These are phyloP conservation scores for Oryzias sinensis DNA, from an alignment of 2,797 vertebrate genomes.

Conservation along the genomic window DNA sequence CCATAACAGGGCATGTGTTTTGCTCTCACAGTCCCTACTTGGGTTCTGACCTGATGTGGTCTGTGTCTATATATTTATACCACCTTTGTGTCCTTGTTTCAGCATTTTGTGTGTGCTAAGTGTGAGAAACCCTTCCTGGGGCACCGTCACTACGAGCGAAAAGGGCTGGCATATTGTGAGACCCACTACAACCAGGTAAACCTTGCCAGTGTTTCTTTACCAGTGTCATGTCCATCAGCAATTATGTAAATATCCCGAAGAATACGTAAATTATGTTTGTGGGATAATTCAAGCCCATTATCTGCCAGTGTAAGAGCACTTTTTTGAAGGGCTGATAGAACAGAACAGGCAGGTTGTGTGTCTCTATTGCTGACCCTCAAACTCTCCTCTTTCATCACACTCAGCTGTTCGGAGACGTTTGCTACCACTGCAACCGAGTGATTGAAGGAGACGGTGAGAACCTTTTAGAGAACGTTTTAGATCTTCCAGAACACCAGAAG, in stretches of 20 bases:
- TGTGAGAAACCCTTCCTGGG: slow-evolving; percentile 98
- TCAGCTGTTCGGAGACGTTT: slow-evolving; percentile 96
- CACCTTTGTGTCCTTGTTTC: slow-evolving; percentile 61
- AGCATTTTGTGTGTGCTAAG: slow-evolving; percentile 85
- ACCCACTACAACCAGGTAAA: slow-evolving; percentile 99
- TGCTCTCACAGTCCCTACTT: slow-evolving; percentile 25
- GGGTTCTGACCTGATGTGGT: slow-evolving; percentile 28
- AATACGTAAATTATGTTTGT: too few relatives aligned
- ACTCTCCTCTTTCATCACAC: slow-evolving; percentile 32
- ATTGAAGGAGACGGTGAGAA: slow-evolving; percentile 96
- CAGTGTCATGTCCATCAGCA: too few relatives aligned
- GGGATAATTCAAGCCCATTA: too few relatives aligned
- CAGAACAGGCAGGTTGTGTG: background rate
- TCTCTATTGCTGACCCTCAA: slow-evolving; percentile 18
- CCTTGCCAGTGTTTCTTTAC: background rate
- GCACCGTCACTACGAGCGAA: slow-evolving; percentile 98
- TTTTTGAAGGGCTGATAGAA: background rate
- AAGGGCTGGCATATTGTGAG: slow-evolving; percentile 97
- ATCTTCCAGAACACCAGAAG: background rate
- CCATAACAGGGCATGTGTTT: slow-evolving; percentile 31
- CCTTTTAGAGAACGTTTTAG: background rate
- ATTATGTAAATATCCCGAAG: too few relatives aligned
- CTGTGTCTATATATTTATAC: slow-evolving; percentile 28
- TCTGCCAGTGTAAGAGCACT: too few relatives aligned
- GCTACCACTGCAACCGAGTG: slow-evolving; percentile 96